Percentiles rank a stretch among this genome's conserved stretches.
phyloP scores from a whole-genome alignment of 2,797 vertebrate genomes.

The Sebastes nivosus region DNA sequence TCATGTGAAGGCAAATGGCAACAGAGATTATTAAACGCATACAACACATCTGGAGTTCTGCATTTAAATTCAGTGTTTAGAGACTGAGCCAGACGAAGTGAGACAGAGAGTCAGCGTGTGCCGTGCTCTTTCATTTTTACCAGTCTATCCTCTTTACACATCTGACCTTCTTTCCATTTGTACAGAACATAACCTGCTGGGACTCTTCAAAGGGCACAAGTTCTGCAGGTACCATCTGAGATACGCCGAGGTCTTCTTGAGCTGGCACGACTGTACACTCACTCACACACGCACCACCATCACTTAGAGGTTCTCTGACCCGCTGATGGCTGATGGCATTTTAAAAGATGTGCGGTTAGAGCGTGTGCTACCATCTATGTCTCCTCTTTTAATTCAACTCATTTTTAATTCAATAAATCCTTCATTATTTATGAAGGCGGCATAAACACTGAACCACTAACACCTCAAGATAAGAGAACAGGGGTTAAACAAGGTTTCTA shows the following conservation, averaged over 20 bases:
- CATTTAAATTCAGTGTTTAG: neutral
- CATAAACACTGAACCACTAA: neutral
- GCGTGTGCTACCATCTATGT: neutral
- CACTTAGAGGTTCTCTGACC: neutral
- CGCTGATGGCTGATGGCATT: neutral
- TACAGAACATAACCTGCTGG: neutral
- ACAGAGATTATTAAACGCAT: neutral
- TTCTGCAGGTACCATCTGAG: constrained; percentile 1
- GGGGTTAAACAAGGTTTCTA: neutral
- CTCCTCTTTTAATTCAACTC: neutral
- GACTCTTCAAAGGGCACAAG: neutral
- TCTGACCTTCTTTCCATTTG: neutral
- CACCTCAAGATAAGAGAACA: neutral
- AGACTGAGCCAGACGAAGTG: neutral
- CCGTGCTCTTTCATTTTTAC: neutral
- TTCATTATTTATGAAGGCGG: neutral
- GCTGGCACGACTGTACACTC: neutral
- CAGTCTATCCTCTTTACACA: neutral
- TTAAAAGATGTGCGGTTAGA: neutral
- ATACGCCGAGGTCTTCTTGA: neutral
- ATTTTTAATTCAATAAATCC: neutral
- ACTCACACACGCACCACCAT: neutral
- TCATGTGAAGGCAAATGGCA: too few relatives aligned
- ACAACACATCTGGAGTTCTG: neutral
- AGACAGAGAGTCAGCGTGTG: neutral